These are phyloP conservation scores for Lasioglossum villosulum DNA, from an alignment of 2,888 invertebrate genomes.

Conservation along the genomic window DNA sequence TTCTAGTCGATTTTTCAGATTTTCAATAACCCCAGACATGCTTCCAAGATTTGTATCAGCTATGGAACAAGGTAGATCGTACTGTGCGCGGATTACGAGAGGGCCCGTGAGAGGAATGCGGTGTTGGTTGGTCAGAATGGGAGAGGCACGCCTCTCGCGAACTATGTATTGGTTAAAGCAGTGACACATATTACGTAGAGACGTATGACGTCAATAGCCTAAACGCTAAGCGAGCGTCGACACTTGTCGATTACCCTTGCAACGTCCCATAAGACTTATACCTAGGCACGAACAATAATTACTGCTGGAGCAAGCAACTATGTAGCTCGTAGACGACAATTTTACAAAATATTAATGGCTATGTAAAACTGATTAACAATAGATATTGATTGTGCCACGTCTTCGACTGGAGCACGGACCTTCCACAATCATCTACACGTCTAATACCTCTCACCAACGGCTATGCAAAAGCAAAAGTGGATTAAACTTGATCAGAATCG, in stretches of 20 bases:
- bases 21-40: background rate
- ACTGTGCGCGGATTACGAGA: background rate
- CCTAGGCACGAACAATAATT: background rate
- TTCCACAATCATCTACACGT: background rate
- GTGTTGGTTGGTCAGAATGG: too few species aligned
- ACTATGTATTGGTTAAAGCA: too few species aligned
- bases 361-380: too few species aligned
- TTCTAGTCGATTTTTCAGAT: background rate
- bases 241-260: too few species aligned
- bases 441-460: background rate
- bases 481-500: background rate
- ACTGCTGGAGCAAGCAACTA: background rate
- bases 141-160: too few species aligned
- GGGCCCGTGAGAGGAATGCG: too few species aligned
- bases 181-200: background rate
- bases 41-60: background rate
- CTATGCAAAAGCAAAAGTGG: background rate
- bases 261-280: too few species aligned
- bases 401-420: too few species aligned
- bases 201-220: background rate
- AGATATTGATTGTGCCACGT: too few species aligned
- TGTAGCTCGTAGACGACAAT: background rate
- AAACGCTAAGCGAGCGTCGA: background rate
- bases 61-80: background rate
- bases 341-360: background rate